phyloP scores from a whole-genome alignment of 1,140 invertebrate genomes.

The Acromyrmex echinatior region DNA sequence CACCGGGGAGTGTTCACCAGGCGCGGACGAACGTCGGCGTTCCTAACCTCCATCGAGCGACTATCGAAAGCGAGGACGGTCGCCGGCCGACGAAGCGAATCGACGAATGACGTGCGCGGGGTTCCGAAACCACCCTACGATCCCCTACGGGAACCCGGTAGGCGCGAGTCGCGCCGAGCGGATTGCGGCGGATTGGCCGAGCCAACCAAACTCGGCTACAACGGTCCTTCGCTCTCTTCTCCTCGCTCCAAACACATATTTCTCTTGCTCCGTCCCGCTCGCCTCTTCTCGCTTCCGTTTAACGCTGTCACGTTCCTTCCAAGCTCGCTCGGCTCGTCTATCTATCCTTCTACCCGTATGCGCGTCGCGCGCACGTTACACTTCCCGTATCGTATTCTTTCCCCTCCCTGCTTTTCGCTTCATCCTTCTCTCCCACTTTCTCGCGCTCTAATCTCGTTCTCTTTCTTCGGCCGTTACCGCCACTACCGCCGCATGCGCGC shows the following conservation, averaged over 20 bases:
- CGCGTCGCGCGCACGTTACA: not conserved
- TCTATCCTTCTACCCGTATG: not conserved
- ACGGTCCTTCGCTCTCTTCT: not conserved
- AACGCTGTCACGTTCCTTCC: not conserved
- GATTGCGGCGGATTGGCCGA: conserved; percentile 13
- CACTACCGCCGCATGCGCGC: not conserved
- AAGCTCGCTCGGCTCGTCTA: not conserved
- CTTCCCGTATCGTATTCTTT: not conserved
- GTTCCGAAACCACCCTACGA: conserved; percentile 1
- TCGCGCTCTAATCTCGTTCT: not conserved
- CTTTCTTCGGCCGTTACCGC: not conserved
- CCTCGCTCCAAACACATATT: not conserved
- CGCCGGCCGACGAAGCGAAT: conserved; percentile 16
- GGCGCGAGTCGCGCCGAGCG: not conserved
- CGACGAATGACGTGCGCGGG: conserved; percentile 30
- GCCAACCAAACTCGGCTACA: not conserved
- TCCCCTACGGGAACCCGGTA: no score
- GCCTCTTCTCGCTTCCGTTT: not conserved
- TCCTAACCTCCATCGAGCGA: conserved; percentile 39
- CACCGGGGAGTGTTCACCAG: not conserved
- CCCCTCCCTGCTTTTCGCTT: no score
- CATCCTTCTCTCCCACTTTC: not conserved
- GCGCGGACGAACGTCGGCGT: conserved; percentile 2
- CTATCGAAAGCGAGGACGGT: not conserved
- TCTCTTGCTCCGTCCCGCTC: not conserved